Evolutionary conservation across 2,888 invertebrate species (phyloP), one percentile per base, ranked within the genome.

Genomic region (Hymenopus coronatus): DNA sequence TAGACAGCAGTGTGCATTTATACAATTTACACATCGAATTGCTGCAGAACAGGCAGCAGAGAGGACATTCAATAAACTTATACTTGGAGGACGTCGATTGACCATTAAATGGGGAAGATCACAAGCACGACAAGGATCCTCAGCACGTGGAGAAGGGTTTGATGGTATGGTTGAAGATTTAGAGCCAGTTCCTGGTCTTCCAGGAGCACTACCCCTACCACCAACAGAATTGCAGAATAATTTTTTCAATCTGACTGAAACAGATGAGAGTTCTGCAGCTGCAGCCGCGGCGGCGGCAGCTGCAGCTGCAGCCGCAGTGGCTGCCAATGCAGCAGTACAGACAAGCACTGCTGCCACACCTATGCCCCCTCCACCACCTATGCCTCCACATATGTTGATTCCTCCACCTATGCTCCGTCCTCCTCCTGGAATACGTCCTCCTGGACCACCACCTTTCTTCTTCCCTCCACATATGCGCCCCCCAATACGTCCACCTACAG

Each of bases 61-160:
- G 91, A 97, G 98, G 92, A 98, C 98, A 0, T 99, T 99, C 93
- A 99, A 99, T 93, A 98, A 99, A 92, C 94, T 99, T 54, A 96
- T 96, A 89, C 93, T 96, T 54, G 97, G 97, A 81, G 98, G 98
- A 0, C 95, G 98, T 90, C 95, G 99, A 86, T 94, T 99, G 2
- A 98, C 98, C n/a, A 98, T 99, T 90, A 98, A 99, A 92, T 99
- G 99, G 99, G 99, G 99, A 0, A 96, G 98, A 92, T 98, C 99
- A 0, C 99, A 99, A 94, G 98, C 96, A 2, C 94, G 96, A 85
- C 95, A 95, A 90, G 94, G 94, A 1, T 92, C 93, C 6, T 92
- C 93, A 0, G 94, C 94, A 9, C 15, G 92, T 93, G 1, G 94
- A 93, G 91, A 91, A 85, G 90, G 91, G 15, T 88, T 90, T 12